Evolutionary conservation across 2,888 invertebrate genomes (phyloP), one percentile per base, ranked within the genome.

Genomic region (Dorcus parallelipipedus): DNA sequence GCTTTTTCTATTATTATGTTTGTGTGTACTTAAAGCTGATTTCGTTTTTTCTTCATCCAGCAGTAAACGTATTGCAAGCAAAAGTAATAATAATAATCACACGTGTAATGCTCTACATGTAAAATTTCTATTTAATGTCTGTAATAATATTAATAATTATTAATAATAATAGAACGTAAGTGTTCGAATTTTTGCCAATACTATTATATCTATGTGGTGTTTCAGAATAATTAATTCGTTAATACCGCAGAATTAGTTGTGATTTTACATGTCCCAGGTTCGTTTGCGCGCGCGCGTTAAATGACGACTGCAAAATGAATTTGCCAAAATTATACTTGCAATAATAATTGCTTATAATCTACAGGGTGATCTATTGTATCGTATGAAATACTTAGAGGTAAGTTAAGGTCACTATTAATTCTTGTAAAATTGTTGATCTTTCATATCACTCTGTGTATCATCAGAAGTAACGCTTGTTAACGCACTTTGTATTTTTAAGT

Each of bases 191-290:
- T 45, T 45, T 10, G 45, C 45, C 45, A 45, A 45, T 45, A 41
- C 41, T 41, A 45, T 45, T 45, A 8, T 45, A 45, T 33, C 26
- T 45, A 45, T 45, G 45, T 45, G 45, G 23, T 45, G 45, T 45
- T 45, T 45, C 45, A 3, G 45, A 45, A 45, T 45, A 45, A 45
- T 45, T 20, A 20, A 45, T 10, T 41, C 5, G 6, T 33, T 33
- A 33, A 33, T 33, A 33, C 26, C 26, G 26, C 26, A 33, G 26
- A 33, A 33, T 33, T 33, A 33, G 45, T 45, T 9, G 23, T 23
- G 17, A 45, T 17, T 45, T 45, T 45, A 45, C 9, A 45, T 33
- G 14, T 45, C 45, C 17, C 23, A 20, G 14, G 23, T 45, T 45
- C 20, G 20, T 20, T 20, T 20, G 20, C 20, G 20, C 45, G 23